Percentiles rank a stretch among this genome's conserved stretches.
phyloP scores from a whole-genome alignment of 2,113 vertebrate species.

The Nannospalax galili region DNA sequence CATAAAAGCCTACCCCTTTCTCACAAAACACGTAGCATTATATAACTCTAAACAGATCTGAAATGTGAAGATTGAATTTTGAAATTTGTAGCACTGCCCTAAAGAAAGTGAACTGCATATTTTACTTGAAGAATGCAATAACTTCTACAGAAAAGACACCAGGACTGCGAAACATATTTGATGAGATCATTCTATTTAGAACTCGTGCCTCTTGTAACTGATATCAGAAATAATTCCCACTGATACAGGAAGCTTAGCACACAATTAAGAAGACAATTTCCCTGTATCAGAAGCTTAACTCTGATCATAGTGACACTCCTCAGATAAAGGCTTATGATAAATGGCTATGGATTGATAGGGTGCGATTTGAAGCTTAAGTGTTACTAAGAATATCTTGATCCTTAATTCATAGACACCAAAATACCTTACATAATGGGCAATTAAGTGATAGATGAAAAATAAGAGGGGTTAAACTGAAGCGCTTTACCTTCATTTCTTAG shows the following conservation, averaged over 20 bases:
- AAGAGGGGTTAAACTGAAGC: neutral
- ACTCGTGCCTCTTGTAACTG: neutral
- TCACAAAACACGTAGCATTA: neutral
- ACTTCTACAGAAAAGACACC: neutral
- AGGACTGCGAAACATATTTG: neutral
- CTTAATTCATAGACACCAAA: neutral
- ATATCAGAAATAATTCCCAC: neutral
- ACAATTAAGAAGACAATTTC: neutral
- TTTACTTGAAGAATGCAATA: neutral
- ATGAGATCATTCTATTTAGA: neutral
- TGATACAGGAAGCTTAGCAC: neutral
- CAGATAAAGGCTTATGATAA: neutral
- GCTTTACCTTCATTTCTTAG: neutral
- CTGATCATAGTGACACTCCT: neutral
- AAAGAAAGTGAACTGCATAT: neutral
- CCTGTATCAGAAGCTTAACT: neutral
- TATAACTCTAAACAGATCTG: neutral
- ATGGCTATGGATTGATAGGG: neutral
- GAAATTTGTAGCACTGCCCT: neutral
- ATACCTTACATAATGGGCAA: neutral
- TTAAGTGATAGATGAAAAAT: neutral
- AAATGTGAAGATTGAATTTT: neutral
- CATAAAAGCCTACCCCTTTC: neutral
- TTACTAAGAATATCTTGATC: neutral
- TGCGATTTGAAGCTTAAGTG: neutral